Base-by-base conservation (phyloP, 2,888 invertebrate species). In the Caenorhabditis afra region DNA sequence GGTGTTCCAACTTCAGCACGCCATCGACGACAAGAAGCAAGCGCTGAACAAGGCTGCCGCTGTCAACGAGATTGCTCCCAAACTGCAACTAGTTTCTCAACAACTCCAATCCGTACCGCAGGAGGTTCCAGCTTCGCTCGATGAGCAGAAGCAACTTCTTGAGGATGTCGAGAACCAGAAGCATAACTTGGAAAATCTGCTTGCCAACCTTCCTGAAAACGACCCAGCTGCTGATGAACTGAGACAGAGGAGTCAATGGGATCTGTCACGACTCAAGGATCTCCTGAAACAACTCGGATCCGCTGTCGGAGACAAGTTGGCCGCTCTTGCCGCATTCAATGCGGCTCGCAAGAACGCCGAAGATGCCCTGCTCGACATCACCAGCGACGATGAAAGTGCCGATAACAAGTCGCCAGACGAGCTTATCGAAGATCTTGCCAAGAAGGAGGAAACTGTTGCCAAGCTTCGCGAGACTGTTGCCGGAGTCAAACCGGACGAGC, bases 321-420 rank as follows among this genome's bases (percentile, higher is more conserved):
- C 41, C 41, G 41, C 41, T 41, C 41, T 41, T 14, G 41, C 41
- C 41, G 77, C 81, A n/a, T 82, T 82, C 75, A 80, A 75, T 18
- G 78, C 81, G 11, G 71, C 79, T 58, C 77, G 82, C 47, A 81
- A 80, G 59, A 76, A 81, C 39, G 78, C 79, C 35, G 83, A 82
- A 64, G 77, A 77, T 16, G 49, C 80, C 39, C 71, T 79, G 11
- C 59, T 79, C 57, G 75, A 67, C 45, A 75, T 79, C 35, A 75
- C 79, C 16, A 47, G 47, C 47, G 47, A 47, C 16, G 47, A 47
- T 16, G 44, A 22, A 58, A n/a, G 8, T n/a, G 58, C 58, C 37
- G 58, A 35, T 12, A 58, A 58, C 18, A 44, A 58, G 22, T 29
- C 22, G 41, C 58, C 44, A 39, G 58, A 20, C 39, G 22, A 41